Percentiles rank a stretch among this genome's conserved stretches.
Conservation (phyloP, 2,888 invertebrate species). For the Drosophila fulvimacula region DNA sequence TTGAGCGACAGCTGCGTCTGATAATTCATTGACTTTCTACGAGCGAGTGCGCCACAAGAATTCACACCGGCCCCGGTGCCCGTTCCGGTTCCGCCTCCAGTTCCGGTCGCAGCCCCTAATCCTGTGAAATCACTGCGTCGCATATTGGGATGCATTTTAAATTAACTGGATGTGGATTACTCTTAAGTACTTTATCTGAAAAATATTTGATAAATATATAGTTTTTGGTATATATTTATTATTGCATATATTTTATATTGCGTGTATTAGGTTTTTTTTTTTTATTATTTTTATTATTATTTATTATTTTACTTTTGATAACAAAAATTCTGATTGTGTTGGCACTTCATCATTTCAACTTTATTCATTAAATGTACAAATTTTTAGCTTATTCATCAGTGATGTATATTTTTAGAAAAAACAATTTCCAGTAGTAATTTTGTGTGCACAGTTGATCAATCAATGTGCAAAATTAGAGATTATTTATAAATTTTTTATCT, state of each 20-base stretch:
- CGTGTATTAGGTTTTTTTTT: too few species aligned
- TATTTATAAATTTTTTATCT: not conserved
- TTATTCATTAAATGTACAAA: too few species aligned
- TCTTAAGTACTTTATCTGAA: not conserved
- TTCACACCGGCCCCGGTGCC: not conserved
- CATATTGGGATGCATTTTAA: constrained; percentile 29
- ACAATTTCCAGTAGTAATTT: too few species aligned
- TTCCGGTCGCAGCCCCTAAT: not conserved
- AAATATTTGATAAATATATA: not conserved
- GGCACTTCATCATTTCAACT: too few species aligned
- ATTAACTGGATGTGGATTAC: not conserved
- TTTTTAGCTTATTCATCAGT: too few species aligned
- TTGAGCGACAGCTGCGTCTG: constrained; percentile 73
- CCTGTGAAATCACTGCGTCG: constrained; percentile 18
- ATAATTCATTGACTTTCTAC: constrained; percentile 80
- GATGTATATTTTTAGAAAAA: too few species aligned
- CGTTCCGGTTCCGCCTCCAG: not conserved
- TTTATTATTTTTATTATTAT: too few species aligned
- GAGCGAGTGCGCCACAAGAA: constrained; percentile 21
- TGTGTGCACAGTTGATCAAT: not conserved
- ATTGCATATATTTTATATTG: too few species aligned
- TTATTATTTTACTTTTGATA: too few species aligned
- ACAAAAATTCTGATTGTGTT: too few species aligned
- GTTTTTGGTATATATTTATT: too few species aligned
- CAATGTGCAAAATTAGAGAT: too few species aligned